A percentile compares a stretch with the other conserved stretches of the same genome.
These are phyloP conservation scores for Pelobates cultripes DNA, from an alignment of 2,797 vertebrate genomes.

Conservation along the genomic window DNA sequence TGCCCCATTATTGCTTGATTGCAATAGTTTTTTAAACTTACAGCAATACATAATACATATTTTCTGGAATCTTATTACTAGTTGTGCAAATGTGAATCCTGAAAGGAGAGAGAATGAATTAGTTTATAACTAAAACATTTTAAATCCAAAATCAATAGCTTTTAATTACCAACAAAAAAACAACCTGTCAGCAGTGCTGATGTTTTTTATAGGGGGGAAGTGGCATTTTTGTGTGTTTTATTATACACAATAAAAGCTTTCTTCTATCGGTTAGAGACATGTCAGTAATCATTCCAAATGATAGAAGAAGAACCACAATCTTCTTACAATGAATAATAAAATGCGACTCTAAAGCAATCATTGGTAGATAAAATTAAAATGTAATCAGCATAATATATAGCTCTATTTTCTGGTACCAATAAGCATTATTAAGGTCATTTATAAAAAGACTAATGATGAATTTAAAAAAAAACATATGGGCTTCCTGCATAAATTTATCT, in stretches of 20 bases:
- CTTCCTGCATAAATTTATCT: background rate
- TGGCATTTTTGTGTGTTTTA: slow-evolving; percentile 2
- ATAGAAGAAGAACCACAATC: slow-evolving; percentile 1
- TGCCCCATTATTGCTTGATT: too few species aligned
- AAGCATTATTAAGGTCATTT: slow-evolving; percentile 21
- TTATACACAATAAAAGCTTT: slow-evolving; percentile 17
- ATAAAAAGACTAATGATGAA: background rate
- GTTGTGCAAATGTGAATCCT: too few species aligned
- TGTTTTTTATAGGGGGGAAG: background rate
- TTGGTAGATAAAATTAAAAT: slow-evolving; percentile 30
- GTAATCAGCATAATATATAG: slow-evolving; percentile 29
- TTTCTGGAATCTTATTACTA: too few species aligned
- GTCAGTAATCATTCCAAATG: slow-evolving; percentile 37
- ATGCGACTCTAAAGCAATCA: slow-evolving; percentile 14
- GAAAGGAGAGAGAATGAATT: too few species aligned
- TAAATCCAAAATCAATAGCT: too few species aligned
- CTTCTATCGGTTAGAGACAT: slow-evolving; percentile 21
- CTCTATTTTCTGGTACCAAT: slow-evolving; percentile 10
- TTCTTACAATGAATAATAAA: slow-evolving; percentile 27
- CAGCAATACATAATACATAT: too few species aligned
- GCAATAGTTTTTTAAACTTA: too few species aligned
- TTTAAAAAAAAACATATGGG: background rate
- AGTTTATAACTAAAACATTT: too few species aligned
- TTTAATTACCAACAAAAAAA: background rate
- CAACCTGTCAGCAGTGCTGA: slow-evolving; percentile 13